phyloP scores from a whole-genome alignment of 2,113 vertebrate genomes.

The Osmerus eperlanus region DNA sequence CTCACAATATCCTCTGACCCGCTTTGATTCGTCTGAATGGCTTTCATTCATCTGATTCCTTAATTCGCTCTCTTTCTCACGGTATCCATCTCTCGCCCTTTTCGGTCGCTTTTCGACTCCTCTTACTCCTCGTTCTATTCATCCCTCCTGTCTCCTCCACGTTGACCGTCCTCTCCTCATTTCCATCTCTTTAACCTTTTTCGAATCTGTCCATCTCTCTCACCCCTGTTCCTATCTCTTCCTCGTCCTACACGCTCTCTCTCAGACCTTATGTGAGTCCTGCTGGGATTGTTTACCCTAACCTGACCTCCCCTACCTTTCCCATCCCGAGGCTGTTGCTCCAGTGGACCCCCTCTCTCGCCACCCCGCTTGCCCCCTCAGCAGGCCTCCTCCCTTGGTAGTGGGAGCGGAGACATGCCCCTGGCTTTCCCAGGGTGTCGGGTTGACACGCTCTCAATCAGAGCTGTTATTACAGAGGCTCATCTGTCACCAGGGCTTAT shows the following conservation, averaged over 20 bases:
- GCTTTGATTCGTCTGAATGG: no score
- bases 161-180: no score
- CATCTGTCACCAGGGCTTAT: conserved; percentile 60
- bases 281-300: not conserved
- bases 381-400: conserved; percentile 47
- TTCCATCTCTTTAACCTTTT: no score
- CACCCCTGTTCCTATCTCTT: no score
- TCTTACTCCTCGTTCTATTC: no score
- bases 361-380: conserved; percentile 32
- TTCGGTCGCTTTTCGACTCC: no score
- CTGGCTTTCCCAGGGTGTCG: conserved; percentile 72
- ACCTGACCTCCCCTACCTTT: not conserved
- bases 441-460: conserved; percentile 58
- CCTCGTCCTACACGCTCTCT: not conserved
- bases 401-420: conserved; percentile 26
- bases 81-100: no score
- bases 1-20: no score
- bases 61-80: no score
- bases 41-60: no score
- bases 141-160: no score
- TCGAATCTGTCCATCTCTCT: no score
- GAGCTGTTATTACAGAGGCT: conserved; percentile 66
- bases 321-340: conserved; percentile 11
- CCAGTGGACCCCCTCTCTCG: conserved; percentile 7
- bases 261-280: not conserved